Percentiles rank a stretch among this genome's conserved stretches.
Conservation (phyloP, 2,888 invertebrate genomes). For the Philhelius pedissequus region DNA sequence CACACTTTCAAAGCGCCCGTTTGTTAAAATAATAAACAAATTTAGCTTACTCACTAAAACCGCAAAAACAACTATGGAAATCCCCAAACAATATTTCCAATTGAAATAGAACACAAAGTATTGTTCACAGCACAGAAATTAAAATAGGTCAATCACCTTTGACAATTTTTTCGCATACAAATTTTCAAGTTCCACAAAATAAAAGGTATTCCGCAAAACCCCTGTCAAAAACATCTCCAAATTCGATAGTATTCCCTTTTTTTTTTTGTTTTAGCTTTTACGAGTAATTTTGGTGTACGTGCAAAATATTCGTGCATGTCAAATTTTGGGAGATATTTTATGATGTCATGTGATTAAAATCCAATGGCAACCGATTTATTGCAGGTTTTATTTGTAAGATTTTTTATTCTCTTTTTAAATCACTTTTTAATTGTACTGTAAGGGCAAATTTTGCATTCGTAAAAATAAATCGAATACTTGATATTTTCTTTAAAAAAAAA, state of each 20-base stretch:
- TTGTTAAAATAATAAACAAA: neutral
- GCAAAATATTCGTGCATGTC: neutral
- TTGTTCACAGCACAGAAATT: neutral
- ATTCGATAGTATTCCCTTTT: neutral
- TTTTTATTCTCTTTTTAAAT: neutral
- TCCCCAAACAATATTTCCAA: neutral
- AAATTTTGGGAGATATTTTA: slow-evolving; percentile 15
- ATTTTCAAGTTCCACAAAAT: neutral
- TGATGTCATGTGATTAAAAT: slow-evolving; percentile 63
- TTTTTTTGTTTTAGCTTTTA: neutral
- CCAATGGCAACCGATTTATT: slow-evolving; percentile 50
- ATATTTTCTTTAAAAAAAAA: too few relatives aligned
- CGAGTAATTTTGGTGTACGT: neutral
- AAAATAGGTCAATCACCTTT: slow-evolving; percentile 58
- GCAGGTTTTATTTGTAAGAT: slow-evolving; percentile 8
- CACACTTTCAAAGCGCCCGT: neutral
- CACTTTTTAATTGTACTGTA: neutral
- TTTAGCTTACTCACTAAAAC: neutral
- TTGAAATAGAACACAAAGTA: neutral
- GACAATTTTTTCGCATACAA: slow-evolving; percentile 30
- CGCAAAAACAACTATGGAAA: neutral
- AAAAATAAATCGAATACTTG: too few relatives aligned
- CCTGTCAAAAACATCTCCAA: neutral
- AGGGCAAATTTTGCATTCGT: neutral
- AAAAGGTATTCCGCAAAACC: slow-evolving; percentile 34